Percentiles rank a stretch among this genome's conserved stretches.
These are phyloP conservation scores for Anorthoa munda DNA, from an alignment of 2,888 invertebrate species.

Conservation along the genomic window DNA sequence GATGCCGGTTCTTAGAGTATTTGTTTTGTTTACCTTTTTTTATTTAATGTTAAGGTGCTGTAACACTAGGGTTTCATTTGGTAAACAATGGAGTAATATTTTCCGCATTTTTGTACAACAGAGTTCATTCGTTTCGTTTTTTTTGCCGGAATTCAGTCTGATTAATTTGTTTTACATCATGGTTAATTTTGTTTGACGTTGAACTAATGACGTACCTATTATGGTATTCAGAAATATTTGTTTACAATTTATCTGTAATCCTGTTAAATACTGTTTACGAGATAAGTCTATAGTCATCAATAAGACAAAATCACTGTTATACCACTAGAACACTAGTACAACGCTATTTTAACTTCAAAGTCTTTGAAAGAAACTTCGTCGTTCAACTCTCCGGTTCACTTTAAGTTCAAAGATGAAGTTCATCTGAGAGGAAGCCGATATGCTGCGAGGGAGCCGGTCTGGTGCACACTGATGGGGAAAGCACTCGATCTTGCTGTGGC, in stretches of 20 bases:
- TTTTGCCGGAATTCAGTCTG: constrained; percentile 13
- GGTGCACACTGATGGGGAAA: constrained; percentile 49
- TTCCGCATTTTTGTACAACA: background rate
- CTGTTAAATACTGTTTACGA: background rate
- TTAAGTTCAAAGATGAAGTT: constrained; percentile 49
- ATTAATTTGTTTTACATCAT: constrained; percentile 15
- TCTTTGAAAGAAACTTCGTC: constrained; percentile 23
- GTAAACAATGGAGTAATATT: constrained; percentile 2
- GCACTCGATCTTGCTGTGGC: constrained; percentile 23
- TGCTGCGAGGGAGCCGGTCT: constrained; percentile 42
- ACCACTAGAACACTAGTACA: constrained; percentile 22
- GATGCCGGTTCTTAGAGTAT: background rate
- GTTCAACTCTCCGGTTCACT: constrained; percentile 26
- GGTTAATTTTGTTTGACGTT: constrained; percentile 8
- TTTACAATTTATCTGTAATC: background rate
- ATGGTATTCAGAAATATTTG: background rate
- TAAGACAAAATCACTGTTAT: constrained; percentile 16
- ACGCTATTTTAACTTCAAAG: constrained; percentile 18
- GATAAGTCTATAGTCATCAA: background rate
- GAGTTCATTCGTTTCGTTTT: no score
- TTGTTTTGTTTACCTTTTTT: constrained; percentile 5
- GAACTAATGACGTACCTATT: background rate
- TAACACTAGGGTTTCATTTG: background rate
- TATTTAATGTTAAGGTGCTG: constrained; percentile 5
- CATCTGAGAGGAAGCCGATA: constrained; percentile 22